Evolutionary conservation across 2,113 vertebrate species (phyloP).

Genomic region (Phycodurus eques): DNA sequence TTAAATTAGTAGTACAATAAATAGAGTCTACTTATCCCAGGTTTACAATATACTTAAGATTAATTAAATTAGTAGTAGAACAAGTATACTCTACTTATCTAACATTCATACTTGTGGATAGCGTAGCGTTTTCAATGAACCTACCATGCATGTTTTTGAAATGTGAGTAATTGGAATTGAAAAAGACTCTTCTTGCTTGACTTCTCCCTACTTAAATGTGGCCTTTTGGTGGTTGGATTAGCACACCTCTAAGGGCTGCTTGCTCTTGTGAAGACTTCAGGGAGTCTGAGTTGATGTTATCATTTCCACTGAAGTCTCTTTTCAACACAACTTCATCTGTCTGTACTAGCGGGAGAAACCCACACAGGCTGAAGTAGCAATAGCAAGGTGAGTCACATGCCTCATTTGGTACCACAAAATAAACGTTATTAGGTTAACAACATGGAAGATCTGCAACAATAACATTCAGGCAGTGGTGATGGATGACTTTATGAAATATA

Average conservation of each 20-base stretch:
- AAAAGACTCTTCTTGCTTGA: background rate
- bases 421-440: conserved; percentile 48
- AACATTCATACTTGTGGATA: background rate
- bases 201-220: conserved; percentile 12
- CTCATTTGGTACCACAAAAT: conserved; percentile 44
- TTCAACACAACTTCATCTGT: conserved; percentile 63
- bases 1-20: too few relatives aligned
- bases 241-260: conserved; percentile 23
- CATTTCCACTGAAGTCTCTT: conserved; percentile 53
- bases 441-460: conserved; percentile 24
- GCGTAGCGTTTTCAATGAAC: too few relatives aligned
- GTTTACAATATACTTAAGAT: too few relatives aligned
- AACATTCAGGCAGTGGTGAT: conserved; percentile 30
- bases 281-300: conserved; percentile 50
- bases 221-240: conserved; percentile 42
- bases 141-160: background rate
- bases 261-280: conserved; percentile 47
- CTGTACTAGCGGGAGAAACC: conserved; percentile 31
- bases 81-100: too few relatives aligned
- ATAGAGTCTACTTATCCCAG: too few relatives aligned
- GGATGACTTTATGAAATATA: conserved; percentile 26
- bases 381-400: conserved; percentile 38
- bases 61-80: too few relatives aligned
- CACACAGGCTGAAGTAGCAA: conserved; percentile 43
- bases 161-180: background rate